Conservation (phyloP, 2,888 invertebrate species). For the Lasioglossum marginatum region DNA sequence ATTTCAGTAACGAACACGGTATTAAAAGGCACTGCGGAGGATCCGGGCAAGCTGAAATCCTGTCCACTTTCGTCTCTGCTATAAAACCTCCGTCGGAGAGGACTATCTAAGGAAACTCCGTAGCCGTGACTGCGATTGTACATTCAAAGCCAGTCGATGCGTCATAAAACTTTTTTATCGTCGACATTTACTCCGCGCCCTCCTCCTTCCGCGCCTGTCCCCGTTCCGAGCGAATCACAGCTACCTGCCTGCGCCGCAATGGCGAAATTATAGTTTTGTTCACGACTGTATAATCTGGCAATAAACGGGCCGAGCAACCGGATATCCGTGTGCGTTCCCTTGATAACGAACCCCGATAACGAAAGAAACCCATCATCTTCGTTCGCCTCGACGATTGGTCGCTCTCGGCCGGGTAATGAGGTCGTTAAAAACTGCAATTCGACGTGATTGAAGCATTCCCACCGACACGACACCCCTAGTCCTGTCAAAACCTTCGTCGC, state of each 20-base stretch:
- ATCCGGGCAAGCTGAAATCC: conserved; percentile 10
- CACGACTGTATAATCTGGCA: conserved; percentile 69
- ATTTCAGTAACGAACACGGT: conserved; percentile 10
- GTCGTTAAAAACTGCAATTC: conserved; percentile 31
- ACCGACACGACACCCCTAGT: neutral
- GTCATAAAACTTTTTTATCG: conserved; percentile 62
- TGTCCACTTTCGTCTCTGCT: neutral
- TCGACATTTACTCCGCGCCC: conserved; percentile 51
- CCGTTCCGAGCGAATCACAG: conserved; percentile 8
- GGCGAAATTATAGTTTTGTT: conserved; percentile 69
- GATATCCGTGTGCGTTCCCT: conserved; percentile 64
- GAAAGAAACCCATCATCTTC: conserved; percentile 43
- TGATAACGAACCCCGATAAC: conserved; percentile 26
- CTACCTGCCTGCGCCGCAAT: conserved; percentile 39
- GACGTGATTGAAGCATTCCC: neutral
- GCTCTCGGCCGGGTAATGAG: conserved; percentile 20
- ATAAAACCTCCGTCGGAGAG: neutral
- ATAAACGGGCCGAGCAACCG: conserved; percentile 61
- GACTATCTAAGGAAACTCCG: conserved; percentile 12
- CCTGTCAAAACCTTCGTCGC: neutral
- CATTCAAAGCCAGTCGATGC: conserved; percentile 46
- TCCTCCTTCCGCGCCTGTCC: neutral
- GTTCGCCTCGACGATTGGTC: neutral
- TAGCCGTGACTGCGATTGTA: conserved; percentile 40
- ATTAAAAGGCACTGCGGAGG: conserved; percentile 6